These are phyloP conservation scores for Drosophila emarginata DNA, from an alignment of 2,888 invertebrate genomes.

Conservation along the genomic window DNA sequence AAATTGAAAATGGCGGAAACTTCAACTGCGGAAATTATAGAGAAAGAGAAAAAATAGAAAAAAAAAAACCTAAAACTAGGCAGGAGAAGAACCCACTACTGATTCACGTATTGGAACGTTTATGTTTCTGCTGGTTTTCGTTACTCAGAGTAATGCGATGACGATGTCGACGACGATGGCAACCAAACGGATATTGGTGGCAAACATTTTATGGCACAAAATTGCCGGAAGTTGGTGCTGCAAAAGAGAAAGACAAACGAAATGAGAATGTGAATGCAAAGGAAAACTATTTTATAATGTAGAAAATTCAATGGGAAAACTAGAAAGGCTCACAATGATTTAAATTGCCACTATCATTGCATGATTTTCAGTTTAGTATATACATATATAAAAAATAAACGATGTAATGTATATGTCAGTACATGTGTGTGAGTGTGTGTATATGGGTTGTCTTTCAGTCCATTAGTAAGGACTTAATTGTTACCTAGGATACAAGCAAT, in stretches of 20 bases:
- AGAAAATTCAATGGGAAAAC: not conserved
- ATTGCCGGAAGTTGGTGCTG: conserved; percentile 65
- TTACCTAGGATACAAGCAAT: too few species aligned
- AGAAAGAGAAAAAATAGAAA: not conserved
- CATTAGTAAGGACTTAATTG: too few species aligned
- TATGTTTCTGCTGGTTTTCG: conserved; percentile 19
- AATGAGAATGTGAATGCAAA: conserved; percentile 30
- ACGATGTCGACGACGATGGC: conserved; percentile 39
- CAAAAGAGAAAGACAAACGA: conserved; percentile 37
- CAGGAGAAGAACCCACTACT: not conserved
- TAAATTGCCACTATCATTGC: too few species aligned
- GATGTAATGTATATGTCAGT: too few species aligned
- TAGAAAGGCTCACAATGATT: not conserved
- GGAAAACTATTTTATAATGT: conserved; percentile 28
- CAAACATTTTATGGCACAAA: conserved; percentile 68
- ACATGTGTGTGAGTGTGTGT: too few species aligned
- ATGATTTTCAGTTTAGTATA: too few species aligned
- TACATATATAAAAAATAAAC: too few species aligned
- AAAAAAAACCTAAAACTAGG: not conserved
- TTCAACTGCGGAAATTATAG: conserved; percentile 51
- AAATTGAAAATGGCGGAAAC: conserved; percentile 55
- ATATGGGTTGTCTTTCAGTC: too few species aligned
- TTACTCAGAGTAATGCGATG: conserved; percentile 21
- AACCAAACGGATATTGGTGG: conserved; percentile 67
- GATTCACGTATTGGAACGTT: conserved; percentile 6